Conservation (phyloP, 23 tunicate genomes). For the Trididemnum nubilum region DNA sequence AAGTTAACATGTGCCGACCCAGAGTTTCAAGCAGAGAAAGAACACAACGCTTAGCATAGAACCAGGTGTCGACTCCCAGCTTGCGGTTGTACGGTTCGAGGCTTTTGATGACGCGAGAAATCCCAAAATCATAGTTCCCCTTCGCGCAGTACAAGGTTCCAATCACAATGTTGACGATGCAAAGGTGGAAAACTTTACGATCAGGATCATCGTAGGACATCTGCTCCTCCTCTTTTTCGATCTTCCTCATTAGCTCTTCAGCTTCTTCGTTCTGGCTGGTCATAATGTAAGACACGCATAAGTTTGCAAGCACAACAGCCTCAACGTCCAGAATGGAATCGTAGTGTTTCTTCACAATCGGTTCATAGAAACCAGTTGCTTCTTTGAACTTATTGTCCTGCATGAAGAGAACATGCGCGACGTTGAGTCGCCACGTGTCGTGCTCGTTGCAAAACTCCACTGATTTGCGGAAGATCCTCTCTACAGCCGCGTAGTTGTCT, state of each 20-base stretch:
- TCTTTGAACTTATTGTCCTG: conserved; percentile 99
- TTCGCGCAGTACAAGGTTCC: conserved; percentile 97
- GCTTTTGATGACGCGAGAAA: conserved; percentile 92
- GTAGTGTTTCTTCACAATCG: conserved; percentile 96
- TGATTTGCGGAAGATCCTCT: conserved; percentile 87
- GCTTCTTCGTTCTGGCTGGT: conserved; percentile 99
- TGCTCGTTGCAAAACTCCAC: conserved; percentile 98
- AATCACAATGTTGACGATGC: conserved; percentile 96
- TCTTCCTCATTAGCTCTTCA: conserved; percentile 96
- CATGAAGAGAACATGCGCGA: conserved; percentile 99
- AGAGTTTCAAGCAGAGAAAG: conserved; percentile 86
- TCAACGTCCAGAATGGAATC: conserved; percentile 90
- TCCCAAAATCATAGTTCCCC: conserved; percentile 89
- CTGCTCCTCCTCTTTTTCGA: conserved; percentile 98
- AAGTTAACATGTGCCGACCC: conserved; percentile 86
- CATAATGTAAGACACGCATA: conserved; percentile 98
- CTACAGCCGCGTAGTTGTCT: conserved; percentile 92
- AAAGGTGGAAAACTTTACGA: conserved; percentile 87
- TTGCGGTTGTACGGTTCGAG: conserved; percentile 97
- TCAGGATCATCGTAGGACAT: conserved; percentile 98
- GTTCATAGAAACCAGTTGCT: conserved; percentile 97
- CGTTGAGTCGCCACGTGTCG: conserved; percentile 93
- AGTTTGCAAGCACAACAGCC: conserved; percentile 97
- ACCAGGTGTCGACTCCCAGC: conserved; percentile 98
- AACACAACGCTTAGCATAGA: conserved; percentile 91